Conservation (phyloP, 2,113 vertebrate genomes). For the Myotis brandtii region DNA sequence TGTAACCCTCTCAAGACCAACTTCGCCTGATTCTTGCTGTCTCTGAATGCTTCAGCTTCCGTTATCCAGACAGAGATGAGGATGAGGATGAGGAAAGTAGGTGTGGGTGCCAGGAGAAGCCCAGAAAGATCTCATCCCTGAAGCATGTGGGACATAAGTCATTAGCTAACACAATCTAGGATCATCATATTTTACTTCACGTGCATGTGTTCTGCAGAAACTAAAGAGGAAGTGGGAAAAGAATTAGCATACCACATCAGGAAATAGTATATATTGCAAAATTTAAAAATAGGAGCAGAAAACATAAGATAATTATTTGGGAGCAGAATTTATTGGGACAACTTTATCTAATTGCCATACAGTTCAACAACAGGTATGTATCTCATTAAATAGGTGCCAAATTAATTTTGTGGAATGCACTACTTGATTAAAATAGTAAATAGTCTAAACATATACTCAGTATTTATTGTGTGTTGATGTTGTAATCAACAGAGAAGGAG, state of each 20-base stretch:
- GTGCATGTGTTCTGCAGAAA: conserved; percentile 47
- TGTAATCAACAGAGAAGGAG: conserved; percentile 25
- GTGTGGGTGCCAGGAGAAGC: not conserved
- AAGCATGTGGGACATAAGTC: not conserved
- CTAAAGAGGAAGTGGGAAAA: not conserved
- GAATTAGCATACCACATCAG: not conserved
- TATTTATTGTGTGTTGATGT: conserved; percentile 51
- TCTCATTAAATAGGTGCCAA: conserved; percentile 50
- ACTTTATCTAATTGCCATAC: conserved; percentile 41
- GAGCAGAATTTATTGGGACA: conserved; percentile 20
- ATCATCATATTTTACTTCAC: not conserved
- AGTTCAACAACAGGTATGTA: conserved; percentile 43
- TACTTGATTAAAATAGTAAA: conserved; percentile 56
- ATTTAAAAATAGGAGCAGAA: not conserved
- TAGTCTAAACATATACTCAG: not conserved
- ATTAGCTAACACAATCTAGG: not conserved
- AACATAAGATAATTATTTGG: conserved; percentile 15
- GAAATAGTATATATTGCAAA: not conserved
- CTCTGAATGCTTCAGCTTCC: not conserved
- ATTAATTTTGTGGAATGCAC: conserved; percentile 39
- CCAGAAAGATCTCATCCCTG: not conserved
- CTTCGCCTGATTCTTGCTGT: not conserved
- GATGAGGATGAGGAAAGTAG: not conserved
- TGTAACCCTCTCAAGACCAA: not conserved
- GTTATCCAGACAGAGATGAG: not conserved